Evolutionary conservation across 2,888 invertebrate species (phyloP).

Genomic region (Pycnomerus fuliginosus): DNA sequence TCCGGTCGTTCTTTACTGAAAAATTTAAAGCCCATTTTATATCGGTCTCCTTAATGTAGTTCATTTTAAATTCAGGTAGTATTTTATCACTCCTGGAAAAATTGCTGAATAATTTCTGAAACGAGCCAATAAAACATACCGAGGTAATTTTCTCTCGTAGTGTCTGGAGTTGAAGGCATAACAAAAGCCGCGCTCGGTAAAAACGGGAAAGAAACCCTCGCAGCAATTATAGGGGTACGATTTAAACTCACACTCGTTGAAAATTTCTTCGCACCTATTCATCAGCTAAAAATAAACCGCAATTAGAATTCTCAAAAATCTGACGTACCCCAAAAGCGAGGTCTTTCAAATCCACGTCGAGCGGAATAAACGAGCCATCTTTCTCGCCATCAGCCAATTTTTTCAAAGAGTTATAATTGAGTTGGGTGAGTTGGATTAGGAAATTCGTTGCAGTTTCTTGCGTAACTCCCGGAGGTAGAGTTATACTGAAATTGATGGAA

Average conservation of each 20-base stretch:
- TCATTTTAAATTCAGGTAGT: constrained; percentile 53
- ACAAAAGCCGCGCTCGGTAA: constrained; percentile 75
- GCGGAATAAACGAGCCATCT: background rate
- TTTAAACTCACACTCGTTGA: constrained; percentile 67
- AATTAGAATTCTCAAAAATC: constrained; percentile 1
- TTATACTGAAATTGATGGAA: too few relatives aligned
- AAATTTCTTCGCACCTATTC: constrained; percentile 61
- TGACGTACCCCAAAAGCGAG: constrained; percentile 8
- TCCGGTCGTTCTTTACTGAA: constrained; percentile 32
- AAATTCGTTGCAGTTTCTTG: constrained; percentile 7
- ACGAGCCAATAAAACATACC: constrained; percentile 47
- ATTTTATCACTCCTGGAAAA: constrained; percentile 52
- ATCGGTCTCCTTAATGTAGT: constrained; percentile 67
- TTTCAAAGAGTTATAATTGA: constrained; percentile 17
- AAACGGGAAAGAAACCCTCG: constrained; percentile 65
- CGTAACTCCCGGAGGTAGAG: too few relatives aligned
- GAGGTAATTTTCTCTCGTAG: constrained; percentile 52
- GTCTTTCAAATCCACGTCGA: constrained; percentile 4
- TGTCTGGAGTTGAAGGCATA: constrained; percentile 69
- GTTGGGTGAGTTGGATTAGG: constrained; percentile 18
- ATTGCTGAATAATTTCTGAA: background rate
- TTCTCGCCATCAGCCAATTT: background rate
- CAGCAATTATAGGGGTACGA: constrained; percentile 67
- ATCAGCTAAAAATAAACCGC: constrained; percentile 59
- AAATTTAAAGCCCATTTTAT: constrained; percentile 65